Evolutionary conservation across 2,113 vertebrate species (phyloP), one percentile per base, ranked within the genome.

Genomic region (Ammodytes marinus): DNA sequence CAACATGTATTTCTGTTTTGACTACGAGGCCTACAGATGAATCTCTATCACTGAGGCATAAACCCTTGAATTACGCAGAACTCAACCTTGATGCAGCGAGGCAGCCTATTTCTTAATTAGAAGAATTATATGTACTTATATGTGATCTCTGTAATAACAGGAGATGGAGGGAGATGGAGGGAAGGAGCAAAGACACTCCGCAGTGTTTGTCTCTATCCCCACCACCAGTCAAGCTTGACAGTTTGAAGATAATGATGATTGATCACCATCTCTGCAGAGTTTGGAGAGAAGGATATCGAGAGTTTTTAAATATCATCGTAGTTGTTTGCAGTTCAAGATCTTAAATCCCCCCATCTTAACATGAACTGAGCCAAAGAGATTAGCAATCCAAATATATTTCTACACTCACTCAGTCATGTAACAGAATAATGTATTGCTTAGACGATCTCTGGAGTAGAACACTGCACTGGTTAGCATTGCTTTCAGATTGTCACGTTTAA

Each of bases 101-200:
- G 73, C 54, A 66, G 70, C 69, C 59, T 59, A 7, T 85, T 64
- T 83, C 66, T 74, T 85, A 84, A 87, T 74, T 87, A 74, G 77
- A 73, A 74, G 77, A 73, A 66, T 84, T 84, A 69, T 55, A 42
- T 19, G 68, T 47, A 19, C 64, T 84, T 50, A 72, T 65, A 64
- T 69, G 58, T 77, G 74, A 42, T 67, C 35, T 39, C 50, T 8
- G 82, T 88, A 88, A 85, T 85, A 12, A 77, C 75, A 88, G 86
- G 60, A 82, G 83, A 42, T 84, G 78, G 80, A 15, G 75, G 58
- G 12, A 70, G 64, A 53, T 39, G 52, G 13, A 71, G 42, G 8
- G 60, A 68, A 63, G 68, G 53, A 49, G 37, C 49, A 46, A 47
- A 83, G 71, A 69, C 57, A 39, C n/a, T 19, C 27, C 4, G 1